Evolutionary conservation across 2,888 invertebrate species (phyloP).

Genomic region (Hyposoter didymator): DNA sequence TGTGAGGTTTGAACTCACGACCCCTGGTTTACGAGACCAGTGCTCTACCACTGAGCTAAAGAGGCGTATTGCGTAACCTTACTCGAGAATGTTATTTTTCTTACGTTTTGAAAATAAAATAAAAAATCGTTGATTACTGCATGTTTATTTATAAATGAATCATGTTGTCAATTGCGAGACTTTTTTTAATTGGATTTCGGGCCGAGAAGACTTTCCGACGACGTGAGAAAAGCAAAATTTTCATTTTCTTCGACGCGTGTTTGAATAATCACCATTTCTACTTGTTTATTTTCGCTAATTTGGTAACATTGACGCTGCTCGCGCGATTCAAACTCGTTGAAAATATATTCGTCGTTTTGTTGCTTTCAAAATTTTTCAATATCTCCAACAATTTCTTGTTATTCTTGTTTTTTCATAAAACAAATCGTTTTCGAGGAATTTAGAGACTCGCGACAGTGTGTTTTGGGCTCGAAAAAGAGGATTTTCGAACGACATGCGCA

Average conservation of each 20-base stretch:
- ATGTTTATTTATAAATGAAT: slow-evolving; percentile 6
- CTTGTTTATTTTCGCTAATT: background rate
- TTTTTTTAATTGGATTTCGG: background rate
- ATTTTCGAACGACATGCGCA: slow-evolving; percentile 20
- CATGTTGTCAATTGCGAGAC: background rate
- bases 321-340: background rate
- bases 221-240: slow-evolving; percentile 15
- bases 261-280: background rate
- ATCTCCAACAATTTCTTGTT: background rate
- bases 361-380: background rate
- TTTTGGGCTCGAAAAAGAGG: background rate
- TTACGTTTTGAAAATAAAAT: slow-evolving; percentile 21
- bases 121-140: background rate
- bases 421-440: background rate
- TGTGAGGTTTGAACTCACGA: slow-evolving; percentile 94
- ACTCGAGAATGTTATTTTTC: slow-evolving; percentile 24
- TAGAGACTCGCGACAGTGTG: background rate
- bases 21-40: slow-evolving; percentile 95
- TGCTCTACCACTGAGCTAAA: slow-evolving; percentile 95
- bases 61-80: slow-evolving; percentile 85
- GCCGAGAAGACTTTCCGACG: background rate
- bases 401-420: background rate
- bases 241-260: background rate
- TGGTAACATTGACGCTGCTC: background rate
- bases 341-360: background rate